phyloP scores from a whole-genome alignment of 2,113 vertebrate species.

The Python bivittatus region DNA sequence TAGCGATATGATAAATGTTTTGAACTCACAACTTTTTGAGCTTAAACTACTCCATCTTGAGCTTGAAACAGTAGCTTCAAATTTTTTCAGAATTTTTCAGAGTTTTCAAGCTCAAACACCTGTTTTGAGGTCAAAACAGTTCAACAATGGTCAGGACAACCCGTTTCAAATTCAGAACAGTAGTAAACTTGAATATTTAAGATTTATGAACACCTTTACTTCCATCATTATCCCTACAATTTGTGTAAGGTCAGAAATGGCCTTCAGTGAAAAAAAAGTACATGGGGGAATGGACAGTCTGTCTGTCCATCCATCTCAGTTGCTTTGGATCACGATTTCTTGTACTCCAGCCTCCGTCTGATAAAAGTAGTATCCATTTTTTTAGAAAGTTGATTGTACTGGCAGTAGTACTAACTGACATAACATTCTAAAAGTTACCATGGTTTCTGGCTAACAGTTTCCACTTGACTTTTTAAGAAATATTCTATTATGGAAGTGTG shows the following conservation, averaged over 20 bases:
- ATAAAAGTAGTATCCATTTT: background rate
- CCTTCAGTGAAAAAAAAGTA: background rate
- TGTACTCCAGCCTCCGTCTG: background rate
- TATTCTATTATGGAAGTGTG: background rate
- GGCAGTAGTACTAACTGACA: background rate
- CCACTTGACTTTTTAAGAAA: background rate
- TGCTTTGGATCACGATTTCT: background rate
- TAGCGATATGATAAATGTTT: too few species aligned
- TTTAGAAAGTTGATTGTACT: background rate
- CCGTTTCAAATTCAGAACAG: background rate
- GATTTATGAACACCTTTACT: background rate
- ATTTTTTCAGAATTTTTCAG: too few species aligned
- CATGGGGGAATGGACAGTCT: background rate
- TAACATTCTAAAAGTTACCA: background rate
- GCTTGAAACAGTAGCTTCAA: too few species aligned
- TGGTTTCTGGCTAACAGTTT: background rate
- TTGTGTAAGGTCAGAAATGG: background rate
- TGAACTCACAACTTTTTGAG: too few species aligned
- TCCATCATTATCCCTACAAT: background rate
- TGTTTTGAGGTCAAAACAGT: background rate
- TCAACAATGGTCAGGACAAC: background rate
- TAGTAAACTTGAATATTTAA: background rate
- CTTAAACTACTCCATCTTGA: too few species aligned
- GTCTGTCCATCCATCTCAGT: background rate
- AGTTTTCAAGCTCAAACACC: too few species aligned